These are phyloP conservation scores for Acrossocheilus wenchowensis DNA, from an alignment of 2,797 vertebrate species.

Conservation along the genomic window DNA sequence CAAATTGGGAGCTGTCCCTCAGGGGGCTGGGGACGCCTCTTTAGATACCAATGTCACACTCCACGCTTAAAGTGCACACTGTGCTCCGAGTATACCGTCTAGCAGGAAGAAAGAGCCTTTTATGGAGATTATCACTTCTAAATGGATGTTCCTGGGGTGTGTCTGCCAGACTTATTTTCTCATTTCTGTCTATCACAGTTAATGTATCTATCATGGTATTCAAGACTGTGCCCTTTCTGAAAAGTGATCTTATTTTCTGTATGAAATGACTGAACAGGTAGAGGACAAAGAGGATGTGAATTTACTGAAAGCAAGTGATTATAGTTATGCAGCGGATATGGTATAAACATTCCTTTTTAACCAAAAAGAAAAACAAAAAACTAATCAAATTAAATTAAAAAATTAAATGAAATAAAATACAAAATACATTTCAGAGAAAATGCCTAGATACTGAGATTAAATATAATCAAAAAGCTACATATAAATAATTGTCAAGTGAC, in stretches of 20 bases:
- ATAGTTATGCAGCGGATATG: neutral
- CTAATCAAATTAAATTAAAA: too few relatives aligned
- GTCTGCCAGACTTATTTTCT: conserved; percentile 43
- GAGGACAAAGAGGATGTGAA: neutral
- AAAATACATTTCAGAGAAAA: neutral
- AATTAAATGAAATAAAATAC: neutral
- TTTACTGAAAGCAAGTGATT: neutral
- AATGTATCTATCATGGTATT: conserved; percentile 38
- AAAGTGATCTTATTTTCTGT: neutral
- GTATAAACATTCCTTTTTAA: neutral
- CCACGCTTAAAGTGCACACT: conserved; percentile 9
- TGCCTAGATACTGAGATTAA: too few relatives aligned
- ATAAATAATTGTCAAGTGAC: neutral
- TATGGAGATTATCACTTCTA: conserved; percentile 40
- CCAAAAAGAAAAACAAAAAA: too few relatives aligned
- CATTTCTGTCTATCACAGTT: conserved; percentile 50
- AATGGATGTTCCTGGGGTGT: conserved; percentile 40
- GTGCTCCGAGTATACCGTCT: neutral
- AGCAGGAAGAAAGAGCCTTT: conserved; percentile 36
- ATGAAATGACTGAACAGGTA: neutral
- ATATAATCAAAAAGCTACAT: too few relatives aligned
- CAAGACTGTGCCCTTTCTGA: neutral
- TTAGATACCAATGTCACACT: conserved; percentile 71
- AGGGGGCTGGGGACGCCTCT: conserved; percentile 63
- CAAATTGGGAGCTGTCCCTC: conserved; percentile 68